Percentiles rank a stretch among this genome's conserved stretches.
These are phyloP conservation scores for Eilema caniola DNA, from an alignment of 2,888 invertebrate genomes.

Conservation along the genomic window DNA sequence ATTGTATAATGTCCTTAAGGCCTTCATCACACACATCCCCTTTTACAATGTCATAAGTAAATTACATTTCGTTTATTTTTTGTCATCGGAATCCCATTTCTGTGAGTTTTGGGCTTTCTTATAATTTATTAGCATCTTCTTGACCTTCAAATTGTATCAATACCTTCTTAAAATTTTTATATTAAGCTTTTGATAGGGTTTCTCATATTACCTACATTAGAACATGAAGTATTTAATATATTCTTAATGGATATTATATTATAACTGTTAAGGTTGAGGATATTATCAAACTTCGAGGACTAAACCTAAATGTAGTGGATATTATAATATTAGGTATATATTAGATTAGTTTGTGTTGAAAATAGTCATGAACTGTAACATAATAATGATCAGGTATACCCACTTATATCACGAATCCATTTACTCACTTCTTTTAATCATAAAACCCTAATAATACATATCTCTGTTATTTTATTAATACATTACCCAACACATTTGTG, in stretches of 20 bases:
- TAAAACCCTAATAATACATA: not conserved
- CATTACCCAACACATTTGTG: constrained; percentile 11
- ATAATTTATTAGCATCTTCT: no score
- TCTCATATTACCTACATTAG: not conserved
- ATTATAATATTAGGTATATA: no score
- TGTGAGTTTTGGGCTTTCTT: no score
- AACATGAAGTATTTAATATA: not conserved
- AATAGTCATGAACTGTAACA: not conserved
- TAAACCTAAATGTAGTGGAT: not conserved
- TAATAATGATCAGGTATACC: no score
- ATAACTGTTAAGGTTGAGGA: not conserved
- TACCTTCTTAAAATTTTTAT: no score
- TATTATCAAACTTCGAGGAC: not conserved
- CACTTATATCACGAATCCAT: no score
- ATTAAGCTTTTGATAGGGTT: not conserved
- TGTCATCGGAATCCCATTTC: no score
- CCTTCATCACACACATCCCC: no score
- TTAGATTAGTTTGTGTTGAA: not conserved
- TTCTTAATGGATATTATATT: not conserved
- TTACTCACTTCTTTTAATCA: not conserved
- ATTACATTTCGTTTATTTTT: no score
- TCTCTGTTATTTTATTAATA: constrained; percentile 10
- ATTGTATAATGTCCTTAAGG: no score
- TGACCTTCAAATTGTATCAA: no score
- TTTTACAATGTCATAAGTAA: no score